Conservation (phyloP, 2,888 invertebrate species). For the Steinernema carpocapsae region DNA sequence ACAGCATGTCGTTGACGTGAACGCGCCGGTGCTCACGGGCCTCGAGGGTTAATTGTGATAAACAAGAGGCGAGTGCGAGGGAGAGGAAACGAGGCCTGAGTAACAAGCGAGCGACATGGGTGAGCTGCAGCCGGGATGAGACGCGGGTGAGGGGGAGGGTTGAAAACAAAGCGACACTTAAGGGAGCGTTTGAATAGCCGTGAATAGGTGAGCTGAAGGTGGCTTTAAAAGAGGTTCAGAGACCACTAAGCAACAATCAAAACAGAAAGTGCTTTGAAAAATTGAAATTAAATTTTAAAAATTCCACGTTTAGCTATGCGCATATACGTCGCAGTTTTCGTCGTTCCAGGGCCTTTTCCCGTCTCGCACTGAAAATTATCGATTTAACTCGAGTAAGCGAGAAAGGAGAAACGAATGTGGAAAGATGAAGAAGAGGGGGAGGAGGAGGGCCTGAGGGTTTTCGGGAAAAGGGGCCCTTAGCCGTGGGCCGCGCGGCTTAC, state of each 20-base stretch:
- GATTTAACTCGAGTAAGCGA: constrained; percentile 32
- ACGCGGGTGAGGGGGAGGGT: too few relatives aligned
- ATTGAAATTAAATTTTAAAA: too few relatives aligned
- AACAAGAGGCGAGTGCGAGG: background rate
- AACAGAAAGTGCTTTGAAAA: too few relatives aligned
- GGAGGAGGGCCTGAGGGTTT: constrained; percentile 21
- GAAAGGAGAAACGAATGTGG: constrained; percentile 1
- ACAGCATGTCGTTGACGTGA: constrained; percentile 18
- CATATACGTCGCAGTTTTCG: too few relatives aligned
- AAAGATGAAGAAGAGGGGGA: background rate
- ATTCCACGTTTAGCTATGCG: too few relatives aligned
- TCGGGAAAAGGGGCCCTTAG: too few relatives aligned
- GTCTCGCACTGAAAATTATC: constrained; percentile 22
- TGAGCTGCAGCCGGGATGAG: too few relatives aligned
- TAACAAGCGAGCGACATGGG: background rate
- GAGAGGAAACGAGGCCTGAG: background rate
- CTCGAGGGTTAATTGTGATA: constrained; percentile 24
- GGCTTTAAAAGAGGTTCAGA: too few relatives aligned
- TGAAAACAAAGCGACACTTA: too few relatives aligned
- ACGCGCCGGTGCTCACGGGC: background rate
- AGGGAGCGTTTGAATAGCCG: too few relatives aligned
- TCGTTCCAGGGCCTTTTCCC: constrained; percentile 9
- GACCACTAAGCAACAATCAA: too few relatives aligned
- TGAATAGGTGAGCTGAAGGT: too few relatives aligned
- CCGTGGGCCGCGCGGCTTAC: background rate